Evolutionary conservation across 2,113 vertebrate genomes (phyloP).

Genomic region (Alouatta palliata): DNA sequence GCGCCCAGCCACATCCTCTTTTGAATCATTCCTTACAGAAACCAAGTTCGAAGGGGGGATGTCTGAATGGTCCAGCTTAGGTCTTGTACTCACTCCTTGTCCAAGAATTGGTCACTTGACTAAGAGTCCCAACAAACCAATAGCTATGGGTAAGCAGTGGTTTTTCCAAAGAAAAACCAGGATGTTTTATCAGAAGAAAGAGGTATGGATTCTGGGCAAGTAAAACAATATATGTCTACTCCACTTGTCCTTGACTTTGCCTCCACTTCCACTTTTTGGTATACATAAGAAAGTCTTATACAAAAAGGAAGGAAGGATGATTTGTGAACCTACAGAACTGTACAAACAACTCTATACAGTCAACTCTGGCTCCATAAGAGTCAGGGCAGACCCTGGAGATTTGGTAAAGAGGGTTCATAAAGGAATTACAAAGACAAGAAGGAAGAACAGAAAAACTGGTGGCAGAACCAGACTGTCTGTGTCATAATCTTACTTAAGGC

Average conservation of each 20-base stretch:
- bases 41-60: not conserved
- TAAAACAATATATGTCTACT: not conserved
- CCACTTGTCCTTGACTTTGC: not conserved
- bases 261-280: not conserved
- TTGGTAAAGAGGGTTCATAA: not conserved
- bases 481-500: not conserved
- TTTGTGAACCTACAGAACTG: not conserved
- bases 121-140: not conserved
- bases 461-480: not conserved
- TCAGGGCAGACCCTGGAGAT: not conserved
- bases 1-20: not conserved
- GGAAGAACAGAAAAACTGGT: not conserved
- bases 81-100: not conserved
- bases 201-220: not conserved
- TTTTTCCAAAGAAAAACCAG: not conserved
- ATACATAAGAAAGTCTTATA: not conserved
- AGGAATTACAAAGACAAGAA: not conserved
- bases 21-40: not conserved
- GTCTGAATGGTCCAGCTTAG: not conserved
- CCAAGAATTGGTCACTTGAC: not conserved
- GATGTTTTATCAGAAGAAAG: not conserved
- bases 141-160: not conserved
- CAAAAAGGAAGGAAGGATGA: not conserved
- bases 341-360: not conserved
- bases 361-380: not conserved